phyloP scores from a whole-genome alignment of 2,113 vertebrate species.

The Trematomus loennbergii region DNA sequence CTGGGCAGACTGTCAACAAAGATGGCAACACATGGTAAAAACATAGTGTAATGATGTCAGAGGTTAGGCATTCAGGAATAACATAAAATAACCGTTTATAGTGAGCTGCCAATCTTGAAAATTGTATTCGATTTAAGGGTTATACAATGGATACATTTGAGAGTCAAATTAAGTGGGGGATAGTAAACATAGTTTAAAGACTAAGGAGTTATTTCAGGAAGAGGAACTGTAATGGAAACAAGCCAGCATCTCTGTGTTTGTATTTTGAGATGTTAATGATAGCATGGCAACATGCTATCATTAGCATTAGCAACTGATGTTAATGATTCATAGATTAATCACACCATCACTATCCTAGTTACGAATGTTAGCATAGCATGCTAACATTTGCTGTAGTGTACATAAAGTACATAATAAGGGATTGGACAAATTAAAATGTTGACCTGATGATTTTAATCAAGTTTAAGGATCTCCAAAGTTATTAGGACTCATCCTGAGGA shows the following conservation, averaged over 20 bases:
- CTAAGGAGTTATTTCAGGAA: background rate
- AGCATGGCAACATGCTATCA: too few relatives aligned
- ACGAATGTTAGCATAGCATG: background rate
- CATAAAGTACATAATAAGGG: background rate
- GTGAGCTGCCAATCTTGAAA: background rate
- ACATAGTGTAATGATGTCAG: background rate
- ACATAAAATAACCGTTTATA: background rate
- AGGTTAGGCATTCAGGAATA: background rate
- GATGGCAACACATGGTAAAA: conserved; percentile 87
- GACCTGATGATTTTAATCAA: background rate
- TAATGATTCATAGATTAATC: too few relatives aligned
- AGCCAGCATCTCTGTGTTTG: background rate
- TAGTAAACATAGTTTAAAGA: background rate
- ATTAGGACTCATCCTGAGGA: background rate
- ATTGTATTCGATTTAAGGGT: background rate
- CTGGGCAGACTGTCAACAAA: conserved; percentile 82
- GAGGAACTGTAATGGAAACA: background rate
- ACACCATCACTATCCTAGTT: background rate
- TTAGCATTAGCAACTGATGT: too few relatives aligned
- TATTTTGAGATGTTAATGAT: too few relatives aligned
- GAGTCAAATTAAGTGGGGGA: background rate
- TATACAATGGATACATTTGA: background rate
- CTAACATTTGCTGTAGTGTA: too few relatives aligned
- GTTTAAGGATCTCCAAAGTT: background rate
- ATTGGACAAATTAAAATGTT: background rate